Evolutionary conservation across 1,140 invertebrate genomes (phyloP).

Genomic region (Ptiloglossa arizonensis): DNA sequence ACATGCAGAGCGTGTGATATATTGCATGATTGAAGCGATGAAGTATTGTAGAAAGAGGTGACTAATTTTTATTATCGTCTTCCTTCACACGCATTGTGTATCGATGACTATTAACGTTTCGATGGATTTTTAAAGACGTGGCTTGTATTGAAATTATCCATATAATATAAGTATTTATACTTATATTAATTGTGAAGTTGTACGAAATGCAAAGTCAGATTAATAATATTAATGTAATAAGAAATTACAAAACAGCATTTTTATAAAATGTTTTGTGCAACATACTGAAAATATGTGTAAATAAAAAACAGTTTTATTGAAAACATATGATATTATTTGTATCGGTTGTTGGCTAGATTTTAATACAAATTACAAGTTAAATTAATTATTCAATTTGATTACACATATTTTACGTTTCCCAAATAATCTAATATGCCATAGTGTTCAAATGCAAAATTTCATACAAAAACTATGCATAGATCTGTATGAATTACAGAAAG

Average conservation of each 20-base stretch:
- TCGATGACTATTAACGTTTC: slow-evolving; percentile 26
- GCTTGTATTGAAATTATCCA: slow-evolving; percentile 33
- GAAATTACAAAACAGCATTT: slow-evolving; percentile 15
- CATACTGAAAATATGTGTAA: slow-evolving; percentile 21
- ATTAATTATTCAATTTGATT: slow-evolving; percentile 24
- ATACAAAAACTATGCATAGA: slow-evolving; percentile 20
- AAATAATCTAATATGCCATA: slow-evolving; percentile 45
- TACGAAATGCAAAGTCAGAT: slow-evolving; percentile 10
- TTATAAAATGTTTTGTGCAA: slow-evolving; percentile 35
- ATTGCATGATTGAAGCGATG: slow-evolving; percentile 77
- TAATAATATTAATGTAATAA: slow-evolving; percentile 19
- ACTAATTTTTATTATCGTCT: slow-evolving; percentile 63
- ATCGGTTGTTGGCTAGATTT: slow-evolving; percentile 26
- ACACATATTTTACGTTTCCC: slow-evolving; percentile 15
- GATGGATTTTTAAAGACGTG: slow-evolving; percentile 33
- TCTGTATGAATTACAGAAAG: slow-evolving; percentile 22
- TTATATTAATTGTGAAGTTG: slow-evolving; percentile 34
- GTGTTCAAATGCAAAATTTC: slow-evolving; percentile 50
- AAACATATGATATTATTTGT: slow-evolving; percentile 11
- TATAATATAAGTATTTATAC: slow-evolving; percentile 27
- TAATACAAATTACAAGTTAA: slow-evolving; percentile 31
- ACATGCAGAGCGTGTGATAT: slow-evolving; percentile 81
- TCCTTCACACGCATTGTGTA: slow-evolving; percentile 47
- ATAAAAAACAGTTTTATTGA: slow-evolving; percentile 11
- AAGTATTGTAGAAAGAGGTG: slow-evolving; percentile 70